phyloP scores from a whole-genome alignment of 2,888 invertebrate species.

The Alcis repandata region DNA sequence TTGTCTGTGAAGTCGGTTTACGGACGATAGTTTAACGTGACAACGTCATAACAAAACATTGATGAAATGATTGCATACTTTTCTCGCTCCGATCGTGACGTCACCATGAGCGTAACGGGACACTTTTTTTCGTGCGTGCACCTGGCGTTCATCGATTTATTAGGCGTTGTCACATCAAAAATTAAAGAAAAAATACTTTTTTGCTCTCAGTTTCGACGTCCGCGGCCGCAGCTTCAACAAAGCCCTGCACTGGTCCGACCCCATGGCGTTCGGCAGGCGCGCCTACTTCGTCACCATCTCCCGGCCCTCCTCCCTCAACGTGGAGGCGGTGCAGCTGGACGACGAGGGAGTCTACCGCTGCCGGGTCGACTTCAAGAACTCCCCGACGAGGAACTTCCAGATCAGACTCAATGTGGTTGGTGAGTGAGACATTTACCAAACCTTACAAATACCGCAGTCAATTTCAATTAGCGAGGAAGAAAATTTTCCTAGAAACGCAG shows the following conservation, averaged over 20 bases:
- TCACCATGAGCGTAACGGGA: too few species aligned
- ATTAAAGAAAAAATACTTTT: too few species aligned
- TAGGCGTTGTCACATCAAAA: too few species aligned
- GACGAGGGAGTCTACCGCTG: slow-evolving; percentile 95
- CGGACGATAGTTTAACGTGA: too few species aligned
- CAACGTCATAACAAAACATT: too few species aligned
- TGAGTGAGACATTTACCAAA: slow-evolving; percentile 79
- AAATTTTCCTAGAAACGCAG: too few species aligned
- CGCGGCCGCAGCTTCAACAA: slow-evolving; percentile 93
- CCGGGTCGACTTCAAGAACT: slow-evolving; percentile 95
- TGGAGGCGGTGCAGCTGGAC: slow-evolving; percentile 93
- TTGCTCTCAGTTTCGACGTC: slow-evolving; percentile 91
- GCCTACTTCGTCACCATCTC: slow-evolving; percentile 94
- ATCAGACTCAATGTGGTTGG: slow-evolving; percentile 96
- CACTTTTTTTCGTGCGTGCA: too few species aligned
- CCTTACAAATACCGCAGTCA: background rate
- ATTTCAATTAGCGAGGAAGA: too few species aligned
- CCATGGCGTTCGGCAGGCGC: slow-evolving; percentile 92
- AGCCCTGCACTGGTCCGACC: slow-evolving; percentile 94
- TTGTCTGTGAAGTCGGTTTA: too few species aligned
- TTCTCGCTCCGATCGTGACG: too few species aligned
- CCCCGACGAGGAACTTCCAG: slow-evolving; percentile 94
- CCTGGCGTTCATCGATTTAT: too few species aligned
- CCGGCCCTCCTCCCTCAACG: slow-evolving; percentile 92
- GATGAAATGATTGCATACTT: too few species aligned